Base-by-base conservation (phyloP, 2,113 vertebrate genomes). In the Laticauda laticaudata region DNA sequence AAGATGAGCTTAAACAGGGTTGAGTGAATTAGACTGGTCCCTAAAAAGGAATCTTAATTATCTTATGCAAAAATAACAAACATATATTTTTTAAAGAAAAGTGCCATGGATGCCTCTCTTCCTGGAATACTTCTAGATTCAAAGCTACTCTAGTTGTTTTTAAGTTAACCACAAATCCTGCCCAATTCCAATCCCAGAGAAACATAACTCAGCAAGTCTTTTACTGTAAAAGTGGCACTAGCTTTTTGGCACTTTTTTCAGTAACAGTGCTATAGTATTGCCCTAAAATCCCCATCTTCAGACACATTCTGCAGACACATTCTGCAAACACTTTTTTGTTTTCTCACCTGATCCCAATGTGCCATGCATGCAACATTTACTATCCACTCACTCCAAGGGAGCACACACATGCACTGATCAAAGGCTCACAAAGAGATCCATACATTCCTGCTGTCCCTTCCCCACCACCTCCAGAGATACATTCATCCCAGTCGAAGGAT, bases 391-490 rank as follows among this genome's bases (percentile, higher is more conserved):
- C 57, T 88, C 92, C 85, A 87, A 55, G 45, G 89, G 92, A 90
- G 92, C 92, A 90, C 34, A 86, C 75, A 93, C 93, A 87, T 93
- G 92, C 92, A 92, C 88, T 88, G 56, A 43, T 93, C 91, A 81
- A n/a, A 89, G 87, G 75, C 89, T 93, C 92, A 85, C 39, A 57
- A 81, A 87, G 54, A 92, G 91, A 69, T 23, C n/a, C 57, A 75
- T 15, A 90, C 91, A 94, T 86, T 57, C 81, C 57, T n/a, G 23
- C 23, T 64, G 54, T 53, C 96, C 94, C 94, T 87, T 90, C 93
- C 96, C 96, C 97, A 96, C 95, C 96, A 96, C 95, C 1, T 59
- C 94, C 92, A 94, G 96, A 85, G 69, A 93, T 88, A 59, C 91
- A 95, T 95, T 93, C 95, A 94, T 87, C 90, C 94, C 57, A 94